Percentiles rank a stretch among this genome's conserved stretches.
phyloP scores from a whole-genome alignment of 1,140 invertebrate species.

The Melitaea cinxia region DNA sequence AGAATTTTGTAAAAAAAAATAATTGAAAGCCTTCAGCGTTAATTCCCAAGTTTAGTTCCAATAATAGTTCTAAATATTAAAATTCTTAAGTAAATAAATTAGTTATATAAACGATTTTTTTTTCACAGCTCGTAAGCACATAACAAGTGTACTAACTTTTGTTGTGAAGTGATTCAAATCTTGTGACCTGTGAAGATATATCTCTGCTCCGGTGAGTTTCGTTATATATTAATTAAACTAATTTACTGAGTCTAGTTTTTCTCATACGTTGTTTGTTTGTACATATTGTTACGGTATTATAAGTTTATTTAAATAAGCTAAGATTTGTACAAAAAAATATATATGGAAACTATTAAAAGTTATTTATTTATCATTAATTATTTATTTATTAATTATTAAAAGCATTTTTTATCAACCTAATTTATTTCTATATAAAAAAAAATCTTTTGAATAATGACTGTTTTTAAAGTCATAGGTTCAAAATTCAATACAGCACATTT shows the following conservation, averaged over 20 bases:
- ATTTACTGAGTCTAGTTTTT: background rate
- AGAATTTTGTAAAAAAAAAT: too few species aligned
- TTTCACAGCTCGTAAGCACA: constrained; percentile 13
- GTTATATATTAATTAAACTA: background rate
- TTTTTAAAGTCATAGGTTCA: too few species aligned
- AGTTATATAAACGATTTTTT: background rate
- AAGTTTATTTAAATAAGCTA: too few species aligned
- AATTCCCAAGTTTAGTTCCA: background rate
- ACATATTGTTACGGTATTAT: too few species aligned
- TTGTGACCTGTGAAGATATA: constrained; percentile 8
- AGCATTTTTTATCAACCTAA: too few species aligned
- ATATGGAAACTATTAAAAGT: too few species aligned
- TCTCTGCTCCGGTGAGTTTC: background rate
- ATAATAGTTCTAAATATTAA: background rate
- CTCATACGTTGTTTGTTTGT: background rate
- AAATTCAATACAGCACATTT: too few species aligned
- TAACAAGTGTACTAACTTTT: constrained; percentile 3
- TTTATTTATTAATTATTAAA: too few species aligned
- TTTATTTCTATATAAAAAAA: too few species aligned
- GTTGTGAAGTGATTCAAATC: constrained; percentile 8
- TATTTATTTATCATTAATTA: too few species aligned
- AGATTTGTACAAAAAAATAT: too few species aligned
- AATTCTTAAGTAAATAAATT: background rate
- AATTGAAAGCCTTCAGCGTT: background rate
- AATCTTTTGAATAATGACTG: too few species aligned